Evolutionary conservation across 2,888 invertebrate genomes (phyloP), one percentile per base, ranked within the genome.

Genomic region (Auanema sp.): DNA sequence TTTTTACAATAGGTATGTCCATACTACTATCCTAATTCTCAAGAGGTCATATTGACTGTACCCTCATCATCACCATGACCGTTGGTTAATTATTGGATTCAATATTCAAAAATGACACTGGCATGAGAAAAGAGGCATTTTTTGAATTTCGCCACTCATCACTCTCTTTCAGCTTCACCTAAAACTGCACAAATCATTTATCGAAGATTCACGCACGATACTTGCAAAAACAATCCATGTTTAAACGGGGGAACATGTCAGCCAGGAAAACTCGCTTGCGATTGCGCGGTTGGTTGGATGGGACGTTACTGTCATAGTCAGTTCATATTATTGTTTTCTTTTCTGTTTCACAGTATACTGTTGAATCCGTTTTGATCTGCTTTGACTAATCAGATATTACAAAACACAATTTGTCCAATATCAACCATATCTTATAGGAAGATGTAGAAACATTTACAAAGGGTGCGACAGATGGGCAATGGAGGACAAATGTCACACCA

Each of bases 391-490:
- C 21, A 25, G 33, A 23, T 25, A 10, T 49, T 16, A 12, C 40
- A 23, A 49, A 52, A 12, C 2, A 24, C n/a, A 10, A 53, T 11
- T n/a, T 16, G 11, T 33, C 14, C 42, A 42, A 59, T 16, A 44
- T 25, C n/a, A n/a, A n/a, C n/a, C n/a, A n/a, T n/a, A n/a, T n/a
- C 33, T 57, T 70, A 42, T 63, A 83, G 83, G 83, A 49, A 79
- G 81, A 44, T 83, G 83, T 72, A 78, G 82, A 33, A 79, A 83
- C 68, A 82, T 83, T 47, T 83, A 83, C 72, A 74, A 81, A 64
- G 78, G 79, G 60, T 83, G 83, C 65, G 80, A 80, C 51, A 71
- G 82, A 24, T 83, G 83, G 83, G 80, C 81, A 14, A 66, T 77
- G 60, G 83, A 84, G 64, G 80, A 80, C 58, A 81, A 81, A 56